Conservation (phyloP, 2,797 vertebrate species). For the Crenichthys baileyi region DNA sequence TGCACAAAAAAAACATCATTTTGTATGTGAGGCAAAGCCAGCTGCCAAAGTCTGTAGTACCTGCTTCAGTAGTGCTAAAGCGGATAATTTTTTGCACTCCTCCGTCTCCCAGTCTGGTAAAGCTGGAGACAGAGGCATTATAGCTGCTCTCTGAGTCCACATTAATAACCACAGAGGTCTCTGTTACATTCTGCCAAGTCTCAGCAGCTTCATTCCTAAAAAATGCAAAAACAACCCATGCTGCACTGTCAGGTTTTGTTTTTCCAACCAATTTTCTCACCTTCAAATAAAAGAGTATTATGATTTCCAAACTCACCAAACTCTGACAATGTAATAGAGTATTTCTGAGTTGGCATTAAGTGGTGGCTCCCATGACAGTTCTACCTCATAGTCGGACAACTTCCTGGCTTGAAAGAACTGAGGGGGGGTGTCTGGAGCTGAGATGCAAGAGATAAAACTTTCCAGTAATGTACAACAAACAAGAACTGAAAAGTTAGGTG, state of each 20-base stretch:
- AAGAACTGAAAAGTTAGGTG: constrained; percentile 12
- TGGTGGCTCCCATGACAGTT: constrained; percentile 93
- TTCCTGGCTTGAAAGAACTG: constrained; percentile 87
- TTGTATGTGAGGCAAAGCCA: neutral
- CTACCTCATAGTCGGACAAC: constrained; percentile 90
- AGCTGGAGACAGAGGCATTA: constrained; percentile 89
- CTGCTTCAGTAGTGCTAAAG: constrained; percentile 87
- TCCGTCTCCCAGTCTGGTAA: constrained; percentile 91
- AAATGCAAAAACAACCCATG: neutral
- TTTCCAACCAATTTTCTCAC: neutral
- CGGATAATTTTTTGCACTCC: constrained; percentile 83
- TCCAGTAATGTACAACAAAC: constrained; percentile 47
- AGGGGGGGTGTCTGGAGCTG: constrained; percentile 93
- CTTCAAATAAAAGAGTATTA: constrained; percentile 10
- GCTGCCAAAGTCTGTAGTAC: constrained; percentile 68
- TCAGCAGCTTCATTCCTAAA: constrained; percentile 87
- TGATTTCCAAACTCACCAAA: constrained; percentile 87
- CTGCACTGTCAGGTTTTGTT: neutral
- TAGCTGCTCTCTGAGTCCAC: constrained; percentile 88
- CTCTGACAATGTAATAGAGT: constrained; percentile 89
- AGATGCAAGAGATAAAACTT: constrained; percentile 73
- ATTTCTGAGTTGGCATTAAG: constrained; percentile 93
- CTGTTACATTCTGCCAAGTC: constrained; percentile 84
- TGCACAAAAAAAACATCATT: constrained; percentile 9
- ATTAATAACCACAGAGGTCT: constrained; percentile 84